These are phyloP conservation scores for Papilio elwesi DNA, from an alignment of 2,888 invertebrate genomes.

Conservation along the genomic window DNA sequence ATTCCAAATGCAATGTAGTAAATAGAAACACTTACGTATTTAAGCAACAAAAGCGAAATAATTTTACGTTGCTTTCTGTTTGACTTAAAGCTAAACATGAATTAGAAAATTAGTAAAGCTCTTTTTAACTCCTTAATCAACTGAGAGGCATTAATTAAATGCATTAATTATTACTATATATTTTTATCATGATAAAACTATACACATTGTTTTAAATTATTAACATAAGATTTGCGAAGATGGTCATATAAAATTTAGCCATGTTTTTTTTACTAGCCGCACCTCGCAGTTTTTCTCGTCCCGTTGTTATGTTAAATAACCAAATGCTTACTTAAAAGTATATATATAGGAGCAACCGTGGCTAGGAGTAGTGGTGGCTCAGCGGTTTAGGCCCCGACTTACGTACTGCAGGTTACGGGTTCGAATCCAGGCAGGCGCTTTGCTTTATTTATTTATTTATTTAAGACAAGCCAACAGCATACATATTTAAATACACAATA, in stretches of 20 bases:
- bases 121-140: conserved; percentile 12
- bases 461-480: no score
- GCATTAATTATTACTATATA: neutral
- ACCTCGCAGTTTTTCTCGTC: neutral
- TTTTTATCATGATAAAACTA: neutral
- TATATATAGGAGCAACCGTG: no score
- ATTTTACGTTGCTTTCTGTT: conserved; percentile 5
- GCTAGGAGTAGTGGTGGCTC: no score
- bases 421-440: no score
- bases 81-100: conserved; percentile 9
- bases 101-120: conserved; percentile 7
- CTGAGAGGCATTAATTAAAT: conserved; percentile 5
- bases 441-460: no score
- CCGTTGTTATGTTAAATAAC: no score
- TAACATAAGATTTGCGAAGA: neutral
- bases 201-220: neutral
- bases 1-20: conserved; percentile 42
- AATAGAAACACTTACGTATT: conserved; percentile 34
- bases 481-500: no score
- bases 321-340: no score
- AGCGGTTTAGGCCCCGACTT: no score
- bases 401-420: no score
- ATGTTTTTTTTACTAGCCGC: neutral
- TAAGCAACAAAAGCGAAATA: conserved; percentile 22
- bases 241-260: neutral